Evolutionary conservation across 1,140 invertebrate species (phyloP), one percentile per base, ranked within the genome.

Genomic region (Drosophila prosaltans): DNA sequence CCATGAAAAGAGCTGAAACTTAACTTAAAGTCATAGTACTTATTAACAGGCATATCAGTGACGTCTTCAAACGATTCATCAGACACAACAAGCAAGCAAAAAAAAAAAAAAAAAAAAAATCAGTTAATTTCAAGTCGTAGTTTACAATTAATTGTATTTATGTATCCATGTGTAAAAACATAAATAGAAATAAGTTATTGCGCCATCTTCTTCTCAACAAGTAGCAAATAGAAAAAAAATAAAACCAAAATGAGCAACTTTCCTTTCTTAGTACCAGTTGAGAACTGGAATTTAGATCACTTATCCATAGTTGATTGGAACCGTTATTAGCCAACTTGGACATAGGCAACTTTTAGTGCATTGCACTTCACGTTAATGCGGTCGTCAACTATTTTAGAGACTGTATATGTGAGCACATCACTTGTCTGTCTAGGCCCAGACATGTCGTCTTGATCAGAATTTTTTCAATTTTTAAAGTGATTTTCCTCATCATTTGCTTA

Each of bases 1-100:
- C 74, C 74, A 76, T 77, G 74, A 77, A 70, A 67, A 36, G 40
- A 36, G 45, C 63, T 55, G 64, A 59, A 63, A 61, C 57, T 70
- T 66, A 67, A 77, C 41, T 72, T 39, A 59, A 61, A 41, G 30
- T 45, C 48, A 57, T 54, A 43, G 21, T 41, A 66, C 60, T 48
- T 75, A 51, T 51, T 51, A 51, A 51, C 16, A 51, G 45, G 3
- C 45, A n/a, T 51, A 51, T 51, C 45, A 51, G 9, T 51, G 8
- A 9, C 45, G 16, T 51, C 45, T 51, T 51, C 21, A 51, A 51
- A 26, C 24, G 21, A 51, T 51, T 43, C 41, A 43, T 43, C n/a
- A 11, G 40, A 41, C 0, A 11, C 10, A 16, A 16, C 16, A 16
- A 16, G 0, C 16, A 16, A 16, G 0, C 16, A 16, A 16, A 16